Conservation (phyloP, 92 coral and sea anemone genomes). For the Paragorgia papillata region DNA sequence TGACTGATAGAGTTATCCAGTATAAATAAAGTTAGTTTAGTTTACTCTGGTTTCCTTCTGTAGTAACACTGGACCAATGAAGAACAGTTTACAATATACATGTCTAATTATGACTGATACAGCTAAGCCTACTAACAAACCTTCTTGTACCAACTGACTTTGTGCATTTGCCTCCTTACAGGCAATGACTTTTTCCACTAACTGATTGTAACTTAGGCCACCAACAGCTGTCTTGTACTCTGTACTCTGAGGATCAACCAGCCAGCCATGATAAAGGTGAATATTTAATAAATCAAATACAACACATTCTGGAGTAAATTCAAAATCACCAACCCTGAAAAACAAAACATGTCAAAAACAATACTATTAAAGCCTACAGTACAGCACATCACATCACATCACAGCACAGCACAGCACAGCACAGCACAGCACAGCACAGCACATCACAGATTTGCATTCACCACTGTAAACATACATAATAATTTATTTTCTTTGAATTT, state of each 20-base stretch:
- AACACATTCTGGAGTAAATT: conserved; percentile 95
- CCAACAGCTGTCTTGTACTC: conserved; percentile 71
- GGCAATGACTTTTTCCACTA: conserved; percentile 89
- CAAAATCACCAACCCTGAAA: conserved; percentile 88
- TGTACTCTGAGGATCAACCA: conserved; percentile 86
- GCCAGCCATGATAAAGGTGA: conserved; percentile 88
- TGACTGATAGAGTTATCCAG: too few species aligned
- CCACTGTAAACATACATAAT: too few species aligned
- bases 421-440: neutral
- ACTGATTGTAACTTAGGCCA: conserved; percentile 80
- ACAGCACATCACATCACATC: neutral
- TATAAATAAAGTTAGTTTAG: too few species aligned
- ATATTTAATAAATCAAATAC: conserved; percentile 89
- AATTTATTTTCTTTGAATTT: too few species aligned
- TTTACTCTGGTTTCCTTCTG: too few species aligned
- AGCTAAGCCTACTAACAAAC: too few species aligned
- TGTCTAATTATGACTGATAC: too few species aligned
- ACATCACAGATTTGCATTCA: neutral
- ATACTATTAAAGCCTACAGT: too few species aligned
- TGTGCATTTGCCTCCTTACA: conserved; percentile 77
- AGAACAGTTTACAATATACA: too few species aligned
- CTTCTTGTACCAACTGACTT: conserved; percentile 71
- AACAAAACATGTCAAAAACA: too few species aligned
- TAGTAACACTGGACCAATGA: too few species aligned
- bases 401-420: neutral